Evolutionary conservation across 1,140 invertebrate species (phyloP).

Genomic region (Drosophila ogumai): DNA sequence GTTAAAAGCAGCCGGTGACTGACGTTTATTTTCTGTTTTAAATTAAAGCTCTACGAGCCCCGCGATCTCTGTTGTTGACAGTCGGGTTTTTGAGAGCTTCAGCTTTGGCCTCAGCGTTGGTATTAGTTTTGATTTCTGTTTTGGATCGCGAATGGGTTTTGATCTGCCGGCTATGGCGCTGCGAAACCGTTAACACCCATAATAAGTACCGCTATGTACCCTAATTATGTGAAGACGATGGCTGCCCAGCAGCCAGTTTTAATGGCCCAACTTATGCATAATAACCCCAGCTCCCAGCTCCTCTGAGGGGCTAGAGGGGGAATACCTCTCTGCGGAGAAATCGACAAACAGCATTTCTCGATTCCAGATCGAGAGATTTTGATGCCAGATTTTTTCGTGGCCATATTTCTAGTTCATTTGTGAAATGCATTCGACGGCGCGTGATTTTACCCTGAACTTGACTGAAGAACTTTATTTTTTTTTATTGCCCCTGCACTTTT

Average conservation of each 20-base stretch:
- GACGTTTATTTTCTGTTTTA: conserved; percentile 74
- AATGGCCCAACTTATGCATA: conserved; percentile 71
- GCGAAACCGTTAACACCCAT: conserved; percentile 80
- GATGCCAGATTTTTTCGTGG: conserved; percentile 39
- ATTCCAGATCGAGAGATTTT: conserved; percentile 63
- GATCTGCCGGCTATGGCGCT: conserved; percentile 60
- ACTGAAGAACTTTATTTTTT: conserved; percentile 19
- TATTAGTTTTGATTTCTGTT: conserved; percentile 16
- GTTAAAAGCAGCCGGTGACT: conserved; percentile 56
- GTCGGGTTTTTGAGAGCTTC: conserved; percentile 48
- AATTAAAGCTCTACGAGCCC: conserved; percentile 59
- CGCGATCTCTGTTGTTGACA: conserved; percentile 53
- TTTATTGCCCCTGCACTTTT: neutral
- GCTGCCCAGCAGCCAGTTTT: conserved; percentile 55
- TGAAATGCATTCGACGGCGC: conserved; percentile 71
- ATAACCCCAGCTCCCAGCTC: conserved; percentile 22
- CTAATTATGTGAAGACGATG: conserved; percentile 72
- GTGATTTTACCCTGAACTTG: conserved; percentile 58
- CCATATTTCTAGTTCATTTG: conserved; percentile 77
- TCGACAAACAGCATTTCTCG: conserved; percentile 64
- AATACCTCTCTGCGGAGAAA: conserved; percentile 58
- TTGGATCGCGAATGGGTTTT: conserved; percentile 57
- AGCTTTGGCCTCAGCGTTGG: conserved; percentile 6
- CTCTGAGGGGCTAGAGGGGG: neutral
- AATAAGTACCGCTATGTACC: conserved; percentile 83